Percentiles rank a stretch among this genome's conserved stretches.
phyloP scores from a whole-genome alignment of 2,113 vertebrate species.

The Desmodus rotundus region DNA sequence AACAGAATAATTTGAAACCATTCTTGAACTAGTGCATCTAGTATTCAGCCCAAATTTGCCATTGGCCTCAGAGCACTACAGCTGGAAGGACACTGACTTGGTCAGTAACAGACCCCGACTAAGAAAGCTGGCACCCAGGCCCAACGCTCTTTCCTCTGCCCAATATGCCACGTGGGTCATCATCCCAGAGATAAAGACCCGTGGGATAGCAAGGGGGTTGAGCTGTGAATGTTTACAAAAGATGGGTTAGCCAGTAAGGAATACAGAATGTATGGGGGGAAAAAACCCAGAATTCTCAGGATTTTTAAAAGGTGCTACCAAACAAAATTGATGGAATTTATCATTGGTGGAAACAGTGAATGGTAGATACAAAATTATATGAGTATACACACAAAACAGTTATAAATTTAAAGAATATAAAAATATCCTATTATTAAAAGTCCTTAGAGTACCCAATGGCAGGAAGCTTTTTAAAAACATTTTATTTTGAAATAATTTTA shows the following conservation, averaged over 20 bases:
- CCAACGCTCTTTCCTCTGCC: neutral
- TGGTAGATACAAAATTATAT: neutral
- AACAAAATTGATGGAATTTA: neutral
- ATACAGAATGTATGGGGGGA: neutral
- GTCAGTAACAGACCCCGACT: neutral
- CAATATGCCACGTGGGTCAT: neutral
- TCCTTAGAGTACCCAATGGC: neutral
- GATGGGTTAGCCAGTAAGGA: neutral
- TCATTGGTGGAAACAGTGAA: neutral
- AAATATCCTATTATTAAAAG: constrained; percentile 12
- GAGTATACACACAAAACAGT: neutral
- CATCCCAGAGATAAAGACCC: neutral
- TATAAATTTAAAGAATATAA: neutral
- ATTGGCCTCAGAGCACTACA: neutral
- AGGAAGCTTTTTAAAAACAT: neutral
- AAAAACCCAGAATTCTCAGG: neutral
- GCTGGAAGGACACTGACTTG: neutral
- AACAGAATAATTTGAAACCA: neutral
- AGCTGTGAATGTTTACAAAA: neutral
- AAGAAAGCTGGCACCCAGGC: neutral
- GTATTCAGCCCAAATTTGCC: neutral
- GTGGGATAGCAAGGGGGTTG: neutral
- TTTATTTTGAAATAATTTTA: constrained; percentile 32
- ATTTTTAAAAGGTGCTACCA: neutral
- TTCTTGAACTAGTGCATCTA: neutral